Conservation (phyloP, 92 coral and sea anemone species). For the Paragorgia papillata region DNA sequence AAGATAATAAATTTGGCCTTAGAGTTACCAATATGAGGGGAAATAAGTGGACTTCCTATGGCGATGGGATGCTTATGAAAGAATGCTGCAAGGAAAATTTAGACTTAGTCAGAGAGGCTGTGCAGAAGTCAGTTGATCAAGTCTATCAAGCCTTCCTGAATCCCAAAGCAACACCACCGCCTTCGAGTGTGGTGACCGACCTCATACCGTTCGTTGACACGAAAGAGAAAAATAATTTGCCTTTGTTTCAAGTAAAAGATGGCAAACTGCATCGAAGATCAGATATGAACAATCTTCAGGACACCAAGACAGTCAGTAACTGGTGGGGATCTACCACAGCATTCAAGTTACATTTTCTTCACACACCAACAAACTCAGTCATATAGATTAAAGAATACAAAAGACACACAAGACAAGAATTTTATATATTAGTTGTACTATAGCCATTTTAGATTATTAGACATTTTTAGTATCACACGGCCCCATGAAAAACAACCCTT, state of each 20-base stretch:
- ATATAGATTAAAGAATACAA: too few species aligned
- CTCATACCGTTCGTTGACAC: conserved; percentile 62
- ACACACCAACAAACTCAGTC: conserved; percentile 27
- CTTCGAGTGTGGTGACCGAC: conserved; percentile 42
- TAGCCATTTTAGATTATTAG: too few species aligned
- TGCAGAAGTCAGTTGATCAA: conserved; percentile 61
- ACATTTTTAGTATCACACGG: too few species aligned
- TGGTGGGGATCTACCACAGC: conserved; percentile 57
- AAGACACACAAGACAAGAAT: too few species aligned
- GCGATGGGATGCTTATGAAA: conserved; percentile 65
- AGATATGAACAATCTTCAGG: conserved; percentile 54
- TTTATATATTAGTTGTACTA: too few species aligned
- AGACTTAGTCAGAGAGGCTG: conserved; percentile 48
- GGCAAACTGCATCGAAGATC: conserved; percentile 60
- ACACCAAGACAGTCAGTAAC: conserved; percentile 45
- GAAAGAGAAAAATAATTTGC: conserved; percentile 59
- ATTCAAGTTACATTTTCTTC: background rate
- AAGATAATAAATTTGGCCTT: conserved; percentile 69
- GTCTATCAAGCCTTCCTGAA: conserved; percentile 50
- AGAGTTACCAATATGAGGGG: conserved; percentile 69
- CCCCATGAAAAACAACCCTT: too few species aligned
- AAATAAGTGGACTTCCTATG: conserved; percentile 73
- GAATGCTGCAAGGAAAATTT: conserved; percentile 43
- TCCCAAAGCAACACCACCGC: conserved; percentile 14
- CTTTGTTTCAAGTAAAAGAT: conserved; percentile 62